These are phyloP conservation scores for Dryobates pubescens DNA, from an alignment of 2,797 vertebrate genomes.

Conservation along the genomic window DNA sequence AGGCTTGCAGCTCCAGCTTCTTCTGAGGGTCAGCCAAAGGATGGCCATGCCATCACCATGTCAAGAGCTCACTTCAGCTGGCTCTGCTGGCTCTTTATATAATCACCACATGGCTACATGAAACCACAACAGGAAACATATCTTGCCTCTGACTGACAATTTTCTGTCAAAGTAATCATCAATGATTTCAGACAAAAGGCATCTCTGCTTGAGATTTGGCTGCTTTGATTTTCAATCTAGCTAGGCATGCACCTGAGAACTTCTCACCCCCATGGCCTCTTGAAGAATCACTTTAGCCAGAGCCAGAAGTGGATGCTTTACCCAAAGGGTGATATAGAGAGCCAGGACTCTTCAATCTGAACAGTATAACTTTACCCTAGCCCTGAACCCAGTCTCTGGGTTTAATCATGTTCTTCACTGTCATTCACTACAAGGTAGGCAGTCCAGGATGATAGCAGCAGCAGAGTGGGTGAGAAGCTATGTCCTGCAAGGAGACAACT, in stretches of 20 bases:
- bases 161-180: neutral
- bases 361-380: neutral
- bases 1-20: neutral
- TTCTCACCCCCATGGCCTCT: neutral
- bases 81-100: neutral
- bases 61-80: neutral
- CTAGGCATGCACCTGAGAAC: neutral
- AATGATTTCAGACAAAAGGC: neutral
- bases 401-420: neutral
- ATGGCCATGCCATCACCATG: neutral
- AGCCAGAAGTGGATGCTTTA: neutral
- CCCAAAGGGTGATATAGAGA: neutral
- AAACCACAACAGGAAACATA: rapidly evolving
- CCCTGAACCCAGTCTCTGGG: neutral
- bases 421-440: neutral
- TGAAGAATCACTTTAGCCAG: neutral
- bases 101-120: neutral
- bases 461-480: neutral
- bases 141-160: neutral
- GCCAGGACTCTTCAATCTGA: neutral
- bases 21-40: neutral
- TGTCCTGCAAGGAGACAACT: neutral
- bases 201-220: neutral
- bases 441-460: neutral
- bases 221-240: neutral